Base-by-base conservation (phyloP, 2,797 vertebrate species). In the Sphenodon punctatus region DNA sequence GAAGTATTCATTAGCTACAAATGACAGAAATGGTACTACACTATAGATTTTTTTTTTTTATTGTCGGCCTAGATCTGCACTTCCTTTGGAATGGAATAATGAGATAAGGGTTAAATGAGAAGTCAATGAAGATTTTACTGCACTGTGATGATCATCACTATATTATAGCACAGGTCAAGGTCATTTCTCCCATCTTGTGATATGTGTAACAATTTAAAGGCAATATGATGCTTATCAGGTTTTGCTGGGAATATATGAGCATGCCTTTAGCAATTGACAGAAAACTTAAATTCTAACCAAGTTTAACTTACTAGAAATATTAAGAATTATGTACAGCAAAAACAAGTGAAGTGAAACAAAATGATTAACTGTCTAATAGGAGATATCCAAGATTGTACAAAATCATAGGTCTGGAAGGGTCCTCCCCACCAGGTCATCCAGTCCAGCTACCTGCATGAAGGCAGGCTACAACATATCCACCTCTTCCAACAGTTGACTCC, bases 1-100 rank as follows among this genome's bases (percentile, higher is more conserved):
- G 93, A 93, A 89, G 83, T 81, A 90, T 89, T 94, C 85, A 92
- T 93, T 92, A 95, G 84, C 86, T 93, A 85, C 90, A 91, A 93
- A 93, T 94, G 89, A 90, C 85, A 94, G 91, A 92, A 92, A 92
- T 80, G 87, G 78, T 85, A 82, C 76, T 84, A 71, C 25, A n/a
- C 61, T 90, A 93, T 89, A 75, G 88, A 87, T 92, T 94, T 93
- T 42, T 67, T 43, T 82, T 72, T 91, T 92, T 92, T 92, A 93
- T 93, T 92, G 85, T 84, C 84, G 91, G 72, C 67, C 67, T 90
- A 86, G 91, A 88, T 88, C 67, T 82, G 59, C 86, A 86, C 81
- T 93, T 90, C 64, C 46, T 88, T 93, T 90, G 68, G 61, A 91
- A 89, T 14, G 70, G 49, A 92, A 86, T 90, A 93, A 88, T 80